These are phyloP conservation scores for Syngnathus typhle DNA, from an alignment of 2,113 vertebrate genomes.

Conservation along the genomic window DNA sequence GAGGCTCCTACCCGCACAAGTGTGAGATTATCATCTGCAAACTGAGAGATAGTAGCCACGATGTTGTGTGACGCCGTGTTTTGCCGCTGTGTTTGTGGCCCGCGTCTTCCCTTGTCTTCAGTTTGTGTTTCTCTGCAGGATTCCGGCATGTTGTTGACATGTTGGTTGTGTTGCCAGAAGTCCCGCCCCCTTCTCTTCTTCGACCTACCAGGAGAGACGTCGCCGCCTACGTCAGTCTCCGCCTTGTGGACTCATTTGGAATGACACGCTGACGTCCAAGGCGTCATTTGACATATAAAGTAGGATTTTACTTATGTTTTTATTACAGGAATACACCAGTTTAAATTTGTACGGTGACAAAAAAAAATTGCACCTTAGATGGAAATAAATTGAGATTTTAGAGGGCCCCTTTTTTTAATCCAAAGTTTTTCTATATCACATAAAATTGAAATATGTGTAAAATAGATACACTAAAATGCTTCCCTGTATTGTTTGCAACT, in stretches of 20 bases:
- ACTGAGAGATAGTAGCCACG: conserved; percentile 56
- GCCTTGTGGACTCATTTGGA: conserved; percentile 35
- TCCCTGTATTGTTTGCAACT: too few relatives aligned
- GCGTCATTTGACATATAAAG: not conserved
- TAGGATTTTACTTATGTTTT: too few relatives aligned
- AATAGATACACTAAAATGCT: too few relatives aligned
- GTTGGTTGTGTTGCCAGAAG: conserved; percentile 5
- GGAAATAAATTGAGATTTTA: not conserved
- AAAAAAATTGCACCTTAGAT: not conserved
- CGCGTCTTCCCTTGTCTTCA: not conserved
- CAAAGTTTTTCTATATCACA: too few relatives aligned
- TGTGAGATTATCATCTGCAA: conserved; percentile 66
- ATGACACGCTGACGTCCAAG: conserved; percentile 27
- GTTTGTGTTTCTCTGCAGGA: conserved; percentile 21
- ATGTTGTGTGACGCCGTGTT: conserved; percentile 38
- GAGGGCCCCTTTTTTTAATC: too few relatives aligned
- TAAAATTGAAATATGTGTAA: too few relatives aligned
- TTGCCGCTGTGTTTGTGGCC: conserved; percentile 13
- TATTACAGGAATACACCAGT: not conserved
- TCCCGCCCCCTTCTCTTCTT: conserved; percentile 32
- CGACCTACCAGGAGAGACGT: conserved; percentile 15
- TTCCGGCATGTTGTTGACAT: conserved; percentile 71
- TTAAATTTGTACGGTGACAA: not conserved
- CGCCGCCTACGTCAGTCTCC: conserved; percentile 27
- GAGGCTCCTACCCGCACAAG: conserved; percentile 66